Percentiles rank a stretch among this genome's conserved stretches.
Conservation (phyloP, 2,888 invertebrate genomes). For the Plusia festucae region DNA sequence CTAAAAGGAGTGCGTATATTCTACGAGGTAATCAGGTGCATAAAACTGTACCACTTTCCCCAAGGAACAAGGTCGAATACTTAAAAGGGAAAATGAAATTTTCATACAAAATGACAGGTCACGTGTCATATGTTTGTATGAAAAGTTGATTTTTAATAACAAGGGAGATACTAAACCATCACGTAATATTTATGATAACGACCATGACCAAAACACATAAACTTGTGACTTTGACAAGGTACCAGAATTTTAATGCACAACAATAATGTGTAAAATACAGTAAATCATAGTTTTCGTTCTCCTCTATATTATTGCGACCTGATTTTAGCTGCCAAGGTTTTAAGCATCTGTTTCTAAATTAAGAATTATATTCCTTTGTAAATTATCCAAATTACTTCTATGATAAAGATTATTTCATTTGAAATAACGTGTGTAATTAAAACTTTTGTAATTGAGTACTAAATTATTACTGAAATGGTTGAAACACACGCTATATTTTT, state of each 20-base stretch:
- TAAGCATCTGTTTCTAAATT: conserved; percentile 24
- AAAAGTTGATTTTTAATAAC: no score
- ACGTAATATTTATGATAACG: not conserved
- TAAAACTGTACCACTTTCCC: no score
- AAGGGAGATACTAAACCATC: no score
- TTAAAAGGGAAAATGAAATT: no score
- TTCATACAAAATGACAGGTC: no score
- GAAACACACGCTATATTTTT: not conserved
- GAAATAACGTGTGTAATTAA: not conserved
- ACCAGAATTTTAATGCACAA: no score
- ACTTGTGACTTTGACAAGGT: not conserved
- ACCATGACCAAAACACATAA: not conserved
- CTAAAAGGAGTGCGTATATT: no score
- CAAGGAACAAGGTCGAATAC: no score
- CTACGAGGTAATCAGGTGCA: no score
- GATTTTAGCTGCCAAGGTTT: conserved; percentile 14
- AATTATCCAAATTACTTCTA: not conserved
- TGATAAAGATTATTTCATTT: not conserved
- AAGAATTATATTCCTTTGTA: conserved; percentile 23
- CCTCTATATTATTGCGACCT: conserved; percentile 23
- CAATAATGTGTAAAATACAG: not conserved
- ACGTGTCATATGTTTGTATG: no score
- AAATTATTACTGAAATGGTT: not conserved
- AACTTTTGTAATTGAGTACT: not conserved
- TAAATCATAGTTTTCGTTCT: not conserved